Base-by-base conservation (phyloP, 1,140 invertebrate genomes). In the Araneus ventricosus region DNA sequence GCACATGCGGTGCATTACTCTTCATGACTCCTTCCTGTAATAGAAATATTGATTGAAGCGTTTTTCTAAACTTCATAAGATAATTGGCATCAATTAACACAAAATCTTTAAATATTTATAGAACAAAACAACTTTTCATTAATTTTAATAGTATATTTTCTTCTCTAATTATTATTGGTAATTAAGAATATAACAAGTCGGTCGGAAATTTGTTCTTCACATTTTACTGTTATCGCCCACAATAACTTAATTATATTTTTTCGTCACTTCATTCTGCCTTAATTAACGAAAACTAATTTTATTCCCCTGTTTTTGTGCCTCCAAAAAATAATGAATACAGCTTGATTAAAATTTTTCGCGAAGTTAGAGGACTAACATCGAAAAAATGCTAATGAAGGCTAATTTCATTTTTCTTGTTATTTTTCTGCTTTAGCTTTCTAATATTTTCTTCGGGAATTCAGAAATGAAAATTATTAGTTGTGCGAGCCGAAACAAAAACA, bases 371-470 rank as follows among this genome's bases (percentile, higher is more conserved):
- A 75, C 14, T 34, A 75, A 37, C 10, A 67, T 67, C n/a, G n/a
- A 67, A 67, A 67, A 67, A 75, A 75, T 75, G 34, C 34, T 75
- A 75, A 75, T 75, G 70, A 75, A 75, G 34, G 34, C 30, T 75
- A 75, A 75, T 75, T 75, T 75, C 70, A 6, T 34, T 34, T 75
- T 75, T 34, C 30, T 75, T 37, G 4, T 17, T 34, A 27, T 34
- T 75, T 75, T 75, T 34, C 20, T 34, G 2, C 4, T 20, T n/a
- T 67, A n/a, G 7, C 24, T 20, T 34, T 34, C 37, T 37, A 75
- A 5, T 75, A 75, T 17, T 34, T 75, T 75, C 30, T 4, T 75
- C 6, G 3, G 1, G 34, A 75, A 75, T 34, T 75, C 14, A 67
- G 5, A n/a, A 8, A 30, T n/a, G 24, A 10, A 67, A 27, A 67